A percentile compares a stretch with the other conserved stretches of the same genome.
These are phyloP conservation scores for Labeo calbasu DNA, from an alignment of 2,797 vertebrate genomes.

Conservation along the genomic window DNA sequence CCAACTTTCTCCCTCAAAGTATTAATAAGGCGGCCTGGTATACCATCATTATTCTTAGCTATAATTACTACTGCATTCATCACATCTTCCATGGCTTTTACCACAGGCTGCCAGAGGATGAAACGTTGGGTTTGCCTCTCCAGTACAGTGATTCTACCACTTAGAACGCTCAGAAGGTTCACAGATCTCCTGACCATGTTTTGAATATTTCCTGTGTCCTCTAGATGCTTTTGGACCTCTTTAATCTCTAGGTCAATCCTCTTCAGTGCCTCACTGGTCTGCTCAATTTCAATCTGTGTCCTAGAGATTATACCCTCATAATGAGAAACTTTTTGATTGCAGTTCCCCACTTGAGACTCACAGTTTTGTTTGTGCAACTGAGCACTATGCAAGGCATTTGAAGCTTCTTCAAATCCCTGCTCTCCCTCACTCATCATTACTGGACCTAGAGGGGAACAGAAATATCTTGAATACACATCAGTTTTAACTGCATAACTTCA, in stretches of 20 bases:
- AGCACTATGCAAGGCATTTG: background rate
- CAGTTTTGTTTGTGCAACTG: background rate
- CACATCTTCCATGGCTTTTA: slow-evolving; percentile 29
- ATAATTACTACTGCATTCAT: slow-evolving; percentile 4
- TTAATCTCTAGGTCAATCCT: background rate
- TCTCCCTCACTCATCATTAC: background rate
- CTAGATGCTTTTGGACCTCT: background rate
- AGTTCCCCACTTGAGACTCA: background rate
- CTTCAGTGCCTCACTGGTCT: background rate
- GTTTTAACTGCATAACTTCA: background rate
- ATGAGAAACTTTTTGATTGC: background rate
- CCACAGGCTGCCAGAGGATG: slow-evolving; percentile 32
- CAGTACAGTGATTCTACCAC: slow-evolving; percentile 5
- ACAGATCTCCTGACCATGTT: background rate
- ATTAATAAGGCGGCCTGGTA: background rate
- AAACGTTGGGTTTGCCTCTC: slow-evolving; percentile 28
- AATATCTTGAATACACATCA: background rate
- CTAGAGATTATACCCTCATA: slow-evolving; percentile 3
- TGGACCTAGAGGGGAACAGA: slow-evolving; percentile 21
- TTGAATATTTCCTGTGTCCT: slow-evolving; percentile 12
- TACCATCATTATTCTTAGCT: background rate
- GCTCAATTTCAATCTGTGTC: background rate
- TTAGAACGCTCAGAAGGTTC: slow-evolving; percentile 1
- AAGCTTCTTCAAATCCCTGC: background rate
- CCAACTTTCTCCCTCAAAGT: slow-evolving; percentile 7